These are phyloP conservation scores for Mus spretus DNA, from an alignment of 2,797 vertebrate species.

Conservation along the genomic window DNA sequence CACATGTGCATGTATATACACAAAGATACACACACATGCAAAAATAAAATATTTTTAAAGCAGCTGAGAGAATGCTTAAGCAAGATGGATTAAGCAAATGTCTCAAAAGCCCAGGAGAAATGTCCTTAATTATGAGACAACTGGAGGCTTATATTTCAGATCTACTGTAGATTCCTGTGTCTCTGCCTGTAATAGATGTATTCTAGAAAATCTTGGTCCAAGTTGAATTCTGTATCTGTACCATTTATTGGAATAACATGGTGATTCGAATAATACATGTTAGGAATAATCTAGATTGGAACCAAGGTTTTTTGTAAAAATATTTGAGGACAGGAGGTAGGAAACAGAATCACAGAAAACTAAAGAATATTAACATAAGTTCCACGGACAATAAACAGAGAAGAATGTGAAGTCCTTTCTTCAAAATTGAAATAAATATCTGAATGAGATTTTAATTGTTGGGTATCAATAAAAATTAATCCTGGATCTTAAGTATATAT, in stretches of 20 bases:
- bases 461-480: background rate
- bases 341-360: background rate
- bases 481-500: background rate
- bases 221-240: slow-evolving; percentile 6
- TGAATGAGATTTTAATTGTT: background rate
- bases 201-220: background rate
- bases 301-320: background rate
- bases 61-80: background rate
- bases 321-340: background rate
- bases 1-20: background rate
- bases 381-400: background rate
- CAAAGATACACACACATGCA: background rate
- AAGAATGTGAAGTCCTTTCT: slow-evolving; percentile 1
- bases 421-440: slow-evolving; percentile 16
- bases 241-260: background rate
- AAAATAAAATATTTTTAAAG: background rate
- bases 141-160: background rate
- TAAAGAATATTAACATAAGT: background rate
- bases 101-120: background rate
- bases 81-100: background rate
- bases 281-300: background rate
- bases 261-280: background rate
- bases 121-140: background rate
- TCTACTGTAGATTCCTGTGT: accelerated
- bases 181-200: background rate